Percentiles rank a stretch among this genome's conserved stretches.
phyloP scores from a whole-genome alignment of 2,888 invertebrate species.

The Plebejus anna region DNA sequence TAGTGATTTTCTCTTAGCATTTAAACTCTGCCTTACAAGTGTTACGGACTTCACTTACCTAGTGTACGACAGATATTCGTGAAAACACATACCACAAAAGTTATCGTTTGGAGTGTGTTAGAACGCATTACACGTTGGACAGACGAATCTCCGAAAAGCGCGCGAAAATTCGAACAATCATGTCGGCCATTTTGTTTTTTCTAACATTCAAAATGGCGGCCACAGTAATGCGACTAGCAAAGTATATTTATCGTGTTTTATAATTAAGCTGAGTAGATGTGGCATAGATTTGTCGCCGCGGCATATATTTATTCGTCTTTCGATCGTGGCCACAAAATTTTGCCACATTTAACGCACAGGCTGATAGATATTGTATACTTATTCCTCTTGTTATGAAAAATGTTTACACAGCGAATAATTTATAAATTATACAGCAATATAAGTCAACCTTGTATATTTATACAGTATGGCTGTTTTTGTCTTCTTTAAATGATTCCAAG shows the following conservation, averaged over 20 bases:
- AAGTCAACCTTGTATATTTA: neutral
- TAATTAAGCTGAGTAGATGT: slow-evolving; percentile 34
- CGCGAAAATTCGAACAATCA: neutral
- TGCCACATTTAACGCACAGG: slow-evolving; percentile 34
- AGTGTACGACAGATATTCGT: slow-evolving; percentile 22
- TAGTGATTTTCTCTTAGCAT: slow-evolving; percentile 29
- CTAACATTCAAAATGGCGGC: slow-evolving; percentile 10
- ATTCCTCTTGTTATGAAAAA: neutral
- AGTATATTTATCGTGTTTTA: slow-evolving; percentile 31
- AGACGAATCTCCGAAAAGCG: slow-evolving; percentile 18
- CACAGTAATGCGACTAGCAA: slow-evolving; percentile 38
- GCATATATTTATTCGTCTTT: slow-evolving; percentile 28
- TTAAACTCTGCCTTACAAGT: slow-evolving; percentile 35
- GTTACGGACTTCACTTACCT: slow-evolving; percentile 30
- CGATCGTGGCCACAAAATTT: slow-evolving; percentile 34
- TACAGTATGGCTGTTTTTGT: neutral
- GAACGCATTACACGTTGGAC: slow-evolving; percentile 35
- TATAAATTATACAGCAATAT: neutral
- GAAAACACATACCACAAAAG: slow-evolving; percentile 3
- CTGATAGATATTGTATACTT: slow-evolving; percentile 32
- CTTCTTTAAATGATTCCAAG: no score
- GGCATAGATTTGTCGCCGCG: slow-evolving; percentile 37
- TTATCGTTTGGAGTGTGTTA: slow-evolving; percentile 32
- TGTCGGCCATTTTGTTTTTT: slow-evolving; percentile 8
- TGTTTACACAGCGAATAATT: neutral